A percentile compares a stretch with the other conserved stretches of the same genome.
Conservation (phyloP, 2,797 vertebrate genomes). For the Sebastes steindachneri region DNA sequence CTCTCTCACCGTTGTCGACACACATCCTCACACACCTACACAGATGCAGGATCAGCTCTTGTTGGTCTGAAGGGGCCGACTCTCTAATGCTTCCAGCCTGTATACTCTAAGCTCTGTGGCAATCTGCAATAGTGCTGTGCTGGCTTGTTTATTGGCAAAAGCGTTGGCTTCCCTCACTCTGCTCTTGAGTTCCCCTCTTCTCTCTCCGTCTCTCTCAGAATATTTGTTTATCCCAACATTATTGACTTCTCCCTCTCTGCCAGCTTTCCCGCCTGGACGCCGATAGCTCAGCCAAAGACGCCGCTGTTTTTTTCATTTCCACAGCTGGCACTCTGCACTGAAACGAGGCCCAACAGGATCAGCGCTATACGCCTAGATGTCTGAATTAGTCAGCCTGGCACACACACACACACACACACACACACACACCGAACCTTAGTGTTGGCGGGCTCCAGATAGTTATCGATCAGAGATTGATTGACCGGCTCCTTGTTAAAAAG, state of each 20-base stretch:
- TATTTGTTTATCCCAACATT: constrained; percentile 70
- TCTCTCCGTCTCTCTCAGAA: constrained; percentile 28
- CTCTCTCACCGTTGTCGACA: too few species aligned
- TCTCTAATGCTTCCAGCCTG: constrained; percentile 63
- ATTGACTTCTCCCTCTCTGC: constrained; percentile 65
- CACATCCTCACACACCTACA: constrained; percentile 2
- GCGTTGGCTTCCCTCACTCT: constrained; percentile 58
- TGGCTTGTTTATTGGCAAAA: constrained; percentile 74
- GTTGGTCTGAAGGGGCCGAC: constrained; percentile 48
- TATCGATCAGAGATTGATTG: constrained; percentile 82
- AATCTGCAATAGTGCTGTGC: constrained; percentile 73
- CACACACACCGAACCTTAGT: background rate
- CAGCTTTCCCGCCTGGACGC: constrained; percentile 44
- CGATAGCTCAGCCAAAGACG: constrained; percentile 42
- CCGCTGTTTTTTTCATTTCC: constrained; percentile 66
- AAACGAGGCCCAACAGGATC: constrained; percentile 40
- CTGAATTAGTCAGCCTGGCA: constrained; percentile 56
- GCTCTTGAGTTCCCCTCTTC: constrained; percentile 21
- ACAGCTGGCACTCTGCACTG: constrained; percentile 40
- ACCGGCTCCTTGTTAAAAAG: constrained; percentile 75
- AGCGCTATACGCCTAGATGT: constrained; percentile 33
- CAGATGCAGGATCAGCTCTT: constrained; percentile 63
- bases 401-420: constrained; percentile 10
- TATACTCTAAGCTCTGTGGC: constrained; percentile 69
- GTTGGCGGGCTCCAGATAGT: constrained; percentile 57